Percentiles rank a stretch among this genome's conserved stretches.
Conservation (phyloP, 2,888 invertebrate species). For the Pheosia gnoma region DNA sequence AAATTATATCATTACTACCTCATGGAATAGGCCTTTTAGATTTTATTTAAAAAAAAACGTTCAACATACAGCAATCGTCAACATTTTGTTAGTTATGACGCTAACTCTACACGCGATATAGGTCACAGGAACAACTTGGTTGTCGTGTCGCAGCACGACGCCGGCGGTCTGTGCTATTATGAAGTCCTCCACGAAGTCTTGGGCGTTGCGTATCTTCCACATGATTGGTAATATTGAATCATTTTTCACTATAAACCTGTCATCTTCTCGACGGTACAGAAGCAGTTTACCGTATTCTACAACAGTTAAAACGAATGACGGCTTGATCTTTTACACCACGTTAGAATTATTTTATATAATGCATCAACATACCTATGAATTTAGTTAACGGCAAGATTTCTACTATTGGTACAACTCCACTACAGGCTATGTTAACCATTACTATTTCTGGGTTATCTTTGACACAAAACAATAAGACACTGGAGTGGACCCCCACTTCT, state of each 20-base stretch:
- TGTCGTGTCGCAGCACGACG: slow-evolving; percentile 69
- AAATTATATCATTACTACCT: slow-evolving; percentile 12
- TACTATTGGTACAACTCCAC: slow-evolving; percentile 79
- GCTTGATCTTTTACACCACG: not conserved
- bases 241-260: slow-evolving; percentile 81
- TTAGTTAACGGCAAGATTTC: slow-evolving; percentile 73
- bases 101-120: slow-evolving; percentile 77
- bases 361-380: slow-evolving; percentile 54
- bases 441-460: slow-evolving; percentile 85
- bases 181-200: slow-evolving; percentile 73
- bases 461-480: slow-evolving; percentile 67
- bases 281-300: slow-evolving; percentile 82
- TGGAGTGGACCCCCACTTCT: slow-evolving; percentile 60
- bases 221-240: slow-evolving; percentile 81
- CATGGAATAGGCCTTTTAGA: not conserved
- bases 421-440: slow-evolving; percentile 75
- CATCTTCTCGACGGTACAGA: slow-evolving; percentile 76
- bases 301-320: slow-evolving; percentile 9
- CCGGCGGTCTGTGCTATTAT: slow-evolving; percentile 72
- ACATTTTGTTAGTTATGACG: slow-evolving; percentile 61
- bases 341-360: not conserved
- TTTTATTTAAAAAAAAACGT: not conserved
- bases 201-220: slow-evolving; percentile 79
- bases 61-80: slow-evolving; percentile 73
- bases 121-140: slow-evolving; percentile 75